Percentiles rank a stretch among this genome's conserved stretches.
Evolutionary conservation across 1,140 invertebrate genomes (phyloP).

Genomic region (Phymorhynchus buccinoides): DNA sequence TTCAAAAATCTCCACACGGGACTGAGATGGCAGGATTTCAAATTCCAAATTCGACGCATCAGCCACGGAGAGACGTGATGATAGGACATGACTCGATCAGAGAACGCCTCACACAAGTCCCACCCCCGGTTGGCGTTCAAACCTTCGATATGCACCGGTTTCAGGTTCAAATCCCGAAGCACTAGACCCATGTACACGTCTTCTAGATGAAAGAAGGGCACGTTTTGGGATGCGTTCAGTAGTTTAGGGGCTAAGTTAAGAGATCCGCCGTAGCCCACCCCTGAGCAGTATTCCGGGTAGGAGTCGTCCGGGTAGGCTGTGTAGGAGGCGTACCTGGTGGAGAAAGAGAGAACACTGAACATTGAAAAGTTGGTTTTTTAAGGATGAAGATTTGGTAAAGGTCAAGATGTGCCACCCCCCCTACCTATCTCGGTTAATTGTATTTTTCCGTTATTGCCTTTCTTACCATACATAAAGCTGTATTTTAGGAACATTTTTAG

Average conservation of each 20-base stretch:
- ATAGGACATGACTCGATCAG: neutral
- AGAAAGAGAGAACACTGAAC: constrained; percentile 60
- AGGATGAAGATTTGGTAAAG: no score
- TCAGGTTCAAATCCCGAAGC: constrained; percentile 45
- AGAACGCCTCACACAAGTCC: neutral
- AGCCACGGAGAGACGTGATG: neutral
- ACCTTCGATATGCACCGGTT: constrained; percentile 44
- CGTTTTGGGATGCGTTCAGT: constrained; percentile 54
- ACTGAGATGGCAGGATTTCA: neutral
- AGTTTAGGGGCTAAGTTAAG: constrained; percentile 65
- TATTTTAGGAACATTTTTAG: no score
- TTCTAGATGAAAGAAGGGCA: constrained; percentile 71
- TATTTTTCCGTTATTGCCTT: no score
- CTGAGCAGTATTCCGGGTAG: constrained; percentile 73
- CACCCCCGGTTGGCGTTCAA: constrained; percentile 32
- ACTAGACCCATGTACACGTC: constrained; percentile 71
- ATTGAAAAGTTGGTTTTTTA: no score
- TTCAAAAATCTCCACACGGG: neutral
- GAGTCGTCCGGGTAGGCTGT: constrained; percentile 64
- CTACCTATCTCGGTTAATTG: no score
- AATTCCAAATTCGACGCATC: neutral
- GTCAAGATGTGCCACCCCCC: no score
- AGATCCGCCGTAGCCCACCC: constrained; percentile 71
- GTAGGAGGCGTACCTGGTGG: constrained; percentile 68
- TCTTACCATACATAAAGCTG: no score